Conservation (phyloP, 2,113 vertebrate species). For the Siniperca knerii region DNA sequence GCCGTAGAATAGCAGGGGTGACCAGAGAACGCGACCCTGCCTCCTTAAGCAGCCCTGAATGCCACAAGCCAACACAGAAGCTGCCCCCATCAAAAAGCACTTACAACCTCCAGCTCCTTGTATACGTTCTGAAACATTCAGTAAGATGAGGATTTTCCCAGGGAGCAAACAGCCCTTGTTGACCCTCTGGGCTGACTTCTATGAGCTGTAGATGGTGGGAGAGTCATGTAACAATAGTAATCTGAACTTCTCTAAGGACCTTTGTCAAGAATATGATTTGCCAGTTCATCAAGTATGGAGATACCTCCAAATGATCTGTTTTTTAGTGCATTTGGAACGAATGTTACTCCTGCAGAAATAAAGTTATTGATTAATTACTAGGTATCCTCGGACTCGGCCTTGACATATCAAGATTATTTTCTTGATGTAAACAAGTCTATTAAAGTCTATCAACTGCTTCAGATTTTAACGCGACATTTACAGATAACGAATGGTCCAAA, state of each 20-base stretch:
- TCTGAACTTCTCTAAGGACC: not conserved
- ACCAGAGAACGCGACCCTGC: conserved; percentile 72
- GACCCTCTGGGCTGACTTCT: not conserved
- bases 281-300: not conserved
- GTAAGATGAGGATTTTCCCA: conserved; percentile 27
- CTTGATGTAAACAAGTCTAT: not conserved
- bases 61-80: conserved; percentile 68
- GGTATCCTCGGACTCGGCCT: not conserved
- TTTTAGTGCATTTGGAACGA: not conserved
- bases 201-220: not conserved
- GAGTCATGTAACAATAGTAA: not conserved
- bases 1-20: conserved; percentile 76
- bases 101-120: conserved; percentile 59
- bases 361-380: not conserved
- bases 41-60: conserved; percentile 67
- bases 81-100: conserved; percentile 62
- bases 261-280: not conserved
- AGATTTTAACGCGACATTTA: not conserved
- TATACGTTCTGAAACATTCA: conserved; percentile 14
- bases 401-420: not conserved
- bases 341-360: not conserved
- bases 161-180: conserved; percentile 21
- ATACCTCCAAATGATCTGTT: not conserved
- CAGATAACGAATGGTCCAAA: not conserved
- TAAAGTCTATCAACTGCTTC: not conserved